phyloP scores from a whole-genome alignment of 1,140 invertebrate species.

The Drosophila setifemur region DNA sequence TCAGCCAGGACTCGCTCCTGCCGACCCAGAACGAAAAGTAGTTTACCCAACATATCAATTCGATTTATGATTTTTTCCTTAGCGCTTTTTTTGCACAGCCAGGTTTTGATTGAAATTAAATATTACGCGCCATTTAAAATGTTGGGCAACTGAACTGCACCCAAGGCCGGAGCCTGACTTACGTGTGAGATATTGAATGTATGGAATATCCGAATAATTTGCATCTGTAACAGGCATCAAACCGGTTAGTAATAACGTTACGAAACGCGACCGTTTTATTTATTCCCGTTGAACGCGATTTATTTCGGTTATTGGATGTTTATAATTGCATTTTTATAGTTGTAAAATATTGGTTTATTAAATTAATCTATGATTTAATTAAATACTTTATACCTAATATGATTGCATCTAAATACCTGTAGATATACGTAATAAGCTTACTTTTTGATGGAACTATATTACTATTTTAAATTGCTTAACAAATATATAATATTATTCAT shows the following conservation, averaged over 20 bases:
- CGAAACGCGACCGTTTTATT: background rate
- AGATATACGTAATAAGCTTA: too few relatives aligned
- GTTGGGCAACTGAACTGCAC: background rate
- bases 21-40: slow-evolving; percentile 48
- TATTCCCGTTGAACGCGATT: background rate
- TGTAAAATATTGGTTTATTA: background rate
- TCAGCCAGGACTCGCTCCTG: slow-evolving; percentile 4
- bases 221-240: slow-evolving; percentile 83
- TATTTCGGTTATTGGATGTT: slow-evolving; percentile 31
- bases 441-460: too few relatives aligned
- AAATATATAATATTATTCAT: too few relatives aligned
- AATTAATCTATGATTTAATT: background rate
- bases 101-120: slow-evolving; percentile 61
- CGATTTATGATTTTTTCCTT: slow-evolving; percentile 54
- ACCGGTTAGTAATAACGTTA: slow-evolving; percentile 47
- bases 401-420: too few relatives aligned
- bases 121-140: slow-evolving; percentile 22
- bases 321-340: background rate
- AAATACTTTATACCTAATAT: too few relatives aligned
- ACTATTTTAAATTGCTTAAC: too few relatives aligned
- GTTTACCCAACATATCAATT: slow-evolving; percentile 79
- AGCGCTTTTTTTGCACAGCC: background rate
- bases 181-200: slow-evolving; percentile 88
- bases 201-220: slow-evolving; percentile 87
- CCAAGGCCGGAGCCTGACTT: slow-evolving; percentile 82